Base-by-base conservation (phyloP, 2,797 vertebrate genomes). In the Rhinichthys osculus region DNA sequence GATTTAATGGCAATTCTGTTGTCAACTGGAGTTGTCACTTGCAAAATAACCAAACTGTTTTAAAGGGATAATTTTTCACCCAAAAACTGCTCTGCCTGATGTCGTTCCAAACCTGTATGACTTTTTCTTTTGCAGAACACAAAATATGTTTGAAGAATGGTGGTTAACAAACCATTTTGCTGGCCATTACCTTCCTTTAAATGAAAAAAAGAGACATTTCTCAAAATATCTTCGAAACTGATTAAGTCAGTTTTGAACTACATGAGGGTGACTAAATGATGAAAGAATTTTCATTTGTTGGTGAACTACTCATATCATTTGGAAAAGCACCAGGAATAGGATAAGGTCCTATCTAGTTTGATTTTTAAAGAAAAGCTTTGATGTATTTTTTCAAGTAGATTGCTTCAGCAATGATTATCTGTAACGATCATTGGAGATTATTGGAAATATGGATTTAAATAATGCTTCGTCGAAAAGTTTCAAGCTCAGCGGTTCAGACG, bases 401-500 rank as follows among this genome's bases (percentile, higher is more conserved):
- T n/a, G 42, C 8, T 9, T 81, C 33, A 54, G n/a, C 62, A 47
- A 70, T 70, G n/a, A 13, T 70, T 81, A 27, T 38, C 44, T 81
- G 23, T 40, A 69, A 23, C 10, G 33, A 44, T 84, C 35, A 78
- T 71, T 57, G 19, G 30, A 57, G 33, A 52, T 47, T 50, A 69
- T 69, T 50, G 13, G 19, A 67, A 70, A 38, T 70, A 3, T 27
- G 52, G 23, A 71, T 81, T 70, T 40, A 71, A 70, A 57, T 40
- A 57, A 70, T 73, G 52, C n/a, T 57, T 44, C 7, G 10, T 23
- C 9, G 23, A 38, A 14, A 57, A 67, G 62, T 67, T 80, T 85
- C 40, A 42, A 73, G 79, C 72, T 83, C 64, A 67, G 64, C 64
- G 66, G 67, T 83, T 85, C 67, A 67, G 73, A 81, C 40, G 64